phyloP scores from a whole-genome alignment of 2,113 vertebrate species.

The Cyphomyrus discorhynchus region DNA sequence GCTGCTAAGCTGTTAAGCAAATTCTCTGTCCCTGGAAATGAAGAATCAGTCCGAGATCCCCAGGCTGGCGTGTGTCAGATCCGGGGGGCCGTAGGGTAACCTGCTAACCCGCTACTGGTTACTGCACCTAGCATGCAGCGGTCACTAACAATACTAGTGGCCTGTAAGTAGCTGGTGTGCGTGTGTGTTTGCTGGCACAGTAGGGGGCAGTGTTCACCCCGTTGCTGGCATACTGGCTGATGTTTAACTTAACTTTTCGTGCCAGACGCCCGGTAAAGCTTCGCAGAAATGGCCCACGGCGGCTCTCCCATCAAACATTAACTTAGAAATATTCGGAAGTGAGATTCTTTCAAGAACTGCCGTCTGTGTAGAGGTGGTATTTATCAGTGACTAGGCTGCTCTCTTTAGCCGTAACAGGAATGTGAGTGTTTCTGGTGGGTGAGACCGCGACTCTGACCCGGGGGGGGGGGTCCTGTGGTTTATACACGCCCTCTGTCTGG shows the following conservation, averaged over 20 bases:
- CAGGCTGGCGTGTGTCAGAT: not conserved
- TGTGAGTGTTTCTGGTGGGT: not conserved
- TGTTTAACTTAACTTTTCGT: slow-evolving; percentile 30
- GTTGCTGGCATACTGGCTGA: slow-evolving; percentile 19
- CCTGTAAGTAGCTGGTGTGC: not conserved
- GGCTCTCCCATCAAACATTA: slow-evolving; percentile 15
- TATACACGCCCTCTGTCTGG: not conserved
- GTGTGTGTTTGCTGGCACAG: not conserved
- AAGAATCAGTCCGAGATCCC: slow-evolving; percentile 29
- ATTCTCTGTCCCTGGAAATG: slow-evolving; percentile 30
- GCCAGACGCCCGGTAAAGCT: not conserved
- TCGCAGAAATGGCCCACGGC: slow-evolving; percentile 9
- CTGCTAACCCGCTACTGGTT: not conserved
- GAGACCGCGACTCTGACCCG: not conserved
- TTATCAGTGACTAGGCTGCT: not conserved
- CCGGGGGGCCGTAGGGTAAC: not conserved
- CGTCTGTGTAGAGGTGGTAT: not conserved
- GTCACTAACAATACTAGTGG: not conserved
- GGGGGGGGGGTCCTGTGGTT: not conserved
- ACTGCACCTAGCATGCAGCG: not conserved
- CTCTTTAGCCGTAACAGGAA: not conserved
- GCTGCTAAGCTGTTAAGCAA: slow-evolving; percentile 43
- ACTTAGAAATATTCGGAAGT: not conserved
- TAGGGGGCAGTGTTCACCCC: slow-evolving; percentile 16
- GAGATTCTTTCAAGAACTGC: not conserved